phyloP scores from a whole-genome alignment of 1,140 invertebrate species.

The Gyrodactylus bullatarudis region DNA sequence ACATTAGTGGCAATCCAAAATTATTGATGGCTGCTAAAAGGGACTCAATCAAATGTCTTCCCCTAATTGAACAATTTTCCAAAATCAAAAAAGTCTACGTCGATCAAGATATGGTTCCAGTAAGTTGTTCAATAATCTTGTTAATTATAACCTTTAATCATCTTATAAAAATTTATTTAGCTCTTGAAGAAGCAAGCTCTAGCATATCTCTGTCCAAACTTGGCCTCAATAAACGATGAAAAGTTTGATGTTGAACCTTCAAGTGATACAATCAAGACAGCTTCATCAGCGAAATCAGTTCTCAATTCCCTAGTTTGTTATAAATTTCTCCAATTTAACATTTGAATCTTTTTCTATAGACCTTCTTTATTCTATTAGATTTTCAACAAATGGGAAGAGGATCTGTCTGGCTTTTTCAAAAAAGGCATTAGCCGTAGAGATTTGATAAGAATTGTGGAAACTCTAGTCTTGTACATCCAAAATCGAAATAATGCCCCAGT shows the following conservation, averaged over 20 bases:
- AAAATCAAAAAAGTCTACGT: background rate
- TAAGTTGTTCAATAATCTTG: background rate
- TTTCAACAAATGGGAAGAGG: constrained; percentile 1
- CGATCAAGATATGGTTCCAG: background rate
- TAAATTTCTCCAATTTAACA: background rate
- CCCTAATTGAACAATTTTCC: constrained; percentile 1
- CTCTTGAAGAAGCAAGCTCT: background rate
- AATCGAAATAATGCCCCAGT: background rate
- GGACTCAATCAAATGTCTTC: background rate
- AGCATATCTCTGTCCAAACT: background rate
- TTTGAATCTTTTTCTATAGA: background rate
- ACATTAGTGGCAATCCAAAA: background rate
- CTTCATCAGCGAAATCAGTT: background rate
- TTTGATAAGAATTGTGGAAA: constrained; percentile 1
- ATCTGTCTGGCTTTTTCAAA: background rate
- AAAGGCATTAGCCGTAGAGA: constrained; percentile 1
- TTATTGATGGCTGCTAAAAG: background rate
- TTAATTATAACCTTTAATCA: background rate
- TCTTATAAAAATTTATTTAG: background rate
- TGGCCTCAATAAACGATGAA: background rate
- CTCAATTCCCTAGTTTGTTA: background rate
- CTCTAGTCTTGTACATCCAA: background rate
- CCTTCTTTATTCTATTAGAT: background rate
- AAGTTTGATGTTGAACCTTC: background rate
- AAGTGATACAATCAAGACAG: background rate